Evolutionary conservation across 2,113 vertebrate genomes (phyloP).

Genomic region (Dromaius novaehollandiae): DNA sequence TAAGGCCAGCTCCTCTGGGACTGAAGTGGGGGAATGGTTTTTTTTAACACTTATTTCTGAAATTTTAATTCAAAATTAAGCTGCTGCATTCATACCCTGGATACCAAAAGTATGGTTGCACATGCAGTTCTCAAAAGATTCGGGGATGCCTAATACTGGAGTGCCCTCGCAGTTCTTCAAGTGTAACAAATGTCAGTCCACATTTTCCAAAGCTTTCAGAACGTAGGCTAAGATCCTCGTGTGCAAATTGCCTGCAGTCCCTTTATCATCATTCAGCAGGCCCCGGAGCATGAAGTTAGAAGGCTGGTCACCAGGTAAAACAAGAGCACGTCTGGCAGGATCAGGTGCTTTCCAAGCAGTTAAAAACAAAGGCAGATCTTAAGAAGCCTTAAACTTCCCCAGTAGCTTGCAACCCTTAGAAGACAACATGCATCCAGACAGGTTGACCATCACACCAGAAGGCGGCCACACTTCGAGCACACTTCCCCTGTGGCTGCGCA

Average conservation of each 20-base stretch:
- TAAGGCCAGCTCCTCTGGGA: neutral
- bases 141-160: neutral
- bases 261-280: neutral
- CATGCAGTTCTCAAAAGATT: neutral
- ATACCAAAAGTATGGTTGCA: neutral
- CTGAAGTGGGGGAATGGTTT: neutral
- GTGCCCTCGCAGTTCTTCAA: neutral
- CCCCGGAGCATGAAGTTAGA: neutral
- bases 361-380: fast-evolving
- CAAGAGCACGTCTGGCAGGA: neutral
- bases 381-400: neutral
- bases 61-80: neutral
- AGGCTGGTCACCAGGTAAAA: neutral
- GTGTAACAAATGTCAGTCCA: neutral
- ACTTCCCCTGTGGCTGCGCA: neutral
- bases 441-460: too few species aligned
- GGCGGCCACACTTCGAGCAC: fast-evolving
- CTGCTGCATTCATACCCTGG: fast-evolving
- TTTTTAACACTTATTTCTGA: neutral
- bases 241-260: neutral
- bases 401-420: neutral
- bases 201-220: neutral
- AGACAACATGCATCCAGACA: neutral
- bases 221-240: neutral
- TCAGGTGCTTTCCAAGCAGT: fast-evolving